A percentile compares a stretch with the other conserved stretches of the same genome.
These are phyloP conservation scores for Triplophysa siluroides DNA, from an alignment of 2,113 vertebrate species.

Conservation along the genomic window DNA sequence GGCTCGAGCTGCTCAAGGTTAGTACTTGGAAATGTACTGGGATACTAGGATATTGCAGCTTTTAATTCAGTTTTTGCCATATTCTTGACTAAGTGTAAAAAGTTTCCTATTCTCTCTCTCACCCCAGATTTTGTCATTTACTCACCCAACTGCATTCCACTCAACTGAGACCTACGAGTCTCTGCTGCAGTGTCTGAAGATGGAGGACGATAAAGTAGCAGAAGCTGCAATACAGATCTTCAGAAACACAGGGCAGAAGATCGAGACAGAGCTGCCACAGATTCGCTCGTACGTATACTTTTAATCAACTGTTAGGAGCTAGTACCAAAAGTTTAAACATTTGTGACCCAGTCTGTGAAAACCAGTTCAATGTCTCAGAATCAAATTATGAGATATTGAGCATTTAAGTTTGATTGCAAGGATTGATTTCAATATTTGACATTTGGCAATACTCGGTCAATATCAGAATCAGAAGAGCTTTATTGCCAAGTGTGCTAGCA, in stretches of 20 bases:
- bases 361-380: no score
- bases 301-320: not conserved
- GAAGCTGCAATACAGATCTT: slow-evolving; percentile 99
- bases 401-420: no score
- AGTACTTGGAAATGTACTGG: not conserved
- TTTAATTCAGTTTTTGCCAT: not conserved
- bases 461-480: no score
- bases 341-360: no score
- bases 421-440: no score
- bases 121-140: slow-evolving; percentile 94
- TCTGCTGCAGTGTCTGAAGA: slow-evolving; percentile 97
- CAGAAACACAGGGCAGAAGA: slow-evolving; percentile 98
- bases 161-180: slow-evolving; percentile 98
- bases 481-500: no score
- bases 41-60: not conserved
- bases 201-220: slow-evolving; percentile 99
- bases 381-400: no score
- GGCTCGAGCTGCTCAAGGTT: slow-evolving; percentile 97
- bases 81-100: not conserved
- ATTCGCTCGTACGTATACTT: slow-evolving; percentile 89
- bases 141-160: slow-evolving; percentile 98
- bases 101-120: not conserved
- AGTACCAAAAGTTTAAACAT: not conserved
- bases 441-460: no score
- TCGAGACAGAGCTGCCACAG: slow-evolving; percentile 94